Conservation (phyloP, 2,113 vertebrate genomes). For the Protomyctophum bolini region DNA sequence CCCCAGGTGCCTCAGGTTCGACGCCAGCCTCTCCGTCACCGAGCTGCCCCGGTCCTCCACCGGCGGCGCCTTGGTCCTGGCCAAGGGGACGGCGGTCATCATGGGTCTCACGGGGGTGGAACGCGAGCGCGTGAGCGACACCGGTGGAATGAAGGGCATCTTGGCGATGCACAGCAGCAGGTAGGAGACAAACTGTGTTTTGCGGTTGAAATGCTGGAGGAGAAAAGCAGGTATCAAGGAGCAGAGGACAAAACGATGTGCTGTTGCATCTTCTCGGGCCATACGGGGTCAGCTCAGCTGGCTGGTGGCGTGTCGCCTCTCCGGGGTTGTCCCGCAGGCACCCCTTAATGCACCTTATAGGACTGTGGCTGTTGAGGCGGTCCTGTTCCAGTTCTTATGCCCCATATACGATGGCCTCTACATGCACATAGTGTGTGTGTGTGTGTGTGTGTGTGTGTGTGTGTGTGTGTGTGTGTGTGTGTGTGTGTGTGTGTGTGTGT, state of each 20-base stretch:
- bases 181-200: conserved; percentile 65
- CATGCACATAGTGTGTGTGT: too few relatives aligned
- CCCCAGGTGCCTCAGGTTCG: conserved; percentile 67
- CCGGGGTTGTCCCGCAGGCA: too few relatives aligned
- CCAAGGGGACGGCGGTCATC: conserved; percentile 1
- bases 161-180: conserved; percentile 66
- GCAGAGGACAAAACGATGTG: background rate
- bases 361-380: background rate
- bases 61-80: conserved; percentile 17
- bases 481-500: too few relatives aligned
- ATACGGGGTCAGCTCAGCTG: conserved; percentile 44
- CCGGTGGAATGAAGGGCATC: conserved; percentile 79
- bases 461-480: too few relatives aligned
- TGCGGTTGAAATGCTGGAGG: conserved; percentile 38
- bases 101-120: conserved; percentile 32
- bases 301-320: background rate
- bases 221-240: conserved; percentile 24
- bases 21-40: conserved; percentile 65
- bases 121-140: conserved; percentile 25
- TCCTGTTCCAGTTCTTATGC: conserved; percentile 17
- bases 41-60: conserved; percentile 41
- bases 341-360: too few relatives aligned
- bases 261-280: conserved; percentile 49
- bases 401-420: background rate
- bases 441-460: too few relatives aligned